Base-by-base conservation (phyloP, 2,113 vertebrate species). In the Hippocampus comes region DNA sequence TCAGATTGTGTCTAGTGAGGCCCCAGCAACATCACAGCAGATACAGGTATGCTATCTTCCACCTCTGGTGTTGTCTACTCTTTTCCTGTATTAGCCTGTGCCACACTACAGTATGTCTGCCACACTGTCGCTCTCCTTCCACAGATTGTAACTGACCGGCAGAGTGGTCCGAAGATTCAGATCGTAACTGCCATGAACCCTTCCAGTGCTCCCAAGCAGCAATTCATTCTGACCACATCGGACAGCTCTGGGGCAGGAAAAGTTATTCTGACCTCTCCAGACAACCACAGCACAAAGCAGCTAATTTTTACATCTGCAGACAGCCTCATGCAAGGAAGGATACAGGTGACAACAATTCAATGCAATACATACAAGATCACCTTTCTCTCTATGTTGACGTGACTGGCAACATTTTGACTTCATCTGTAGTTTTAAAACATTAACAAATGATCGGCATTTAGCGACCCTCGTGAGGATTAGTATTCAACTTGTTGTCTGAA, bases 121-220 rank as follows among this genome's bases (percentile, higher is more conserved):
- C 56, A 64, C 63, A 25, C 34, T 67, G 73, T 53, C 11, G 61
- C 30, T 72, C 34, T 72, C 68, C 55, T 17, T 34, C 17, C 63
- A 60, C 82, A 98, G 97, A 99, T 99, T 91, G 95, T 99, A 86
- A 98, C 96, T 25, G 97, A 99, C 88, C 96, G 97, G 89, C 96
- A 98, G 90, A 96, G 95, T 0, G 95, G 95, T 82, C 96, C 98
- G 88, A 98, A 98, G 93, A 98, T 99, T 82, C 97, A 98, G 89
- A 97, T 98, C 69, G 95, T 99, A 82, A 98, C 95, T 56, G 92
- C 96, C 43, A 94, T 99, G 92, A 96, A 98, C 78, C 91, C 96
- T 23, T 93, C 96, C 30, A 92, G 88, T 63, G 79, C 80, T 74
- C 94, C 95, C 81, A 98, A 98, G 79, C 97, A 97, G 80, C 96